phyloP scores from a whole-genome alignment of 2,113 vertebrate genomes.

The Halcyon malimbica region DNA sequence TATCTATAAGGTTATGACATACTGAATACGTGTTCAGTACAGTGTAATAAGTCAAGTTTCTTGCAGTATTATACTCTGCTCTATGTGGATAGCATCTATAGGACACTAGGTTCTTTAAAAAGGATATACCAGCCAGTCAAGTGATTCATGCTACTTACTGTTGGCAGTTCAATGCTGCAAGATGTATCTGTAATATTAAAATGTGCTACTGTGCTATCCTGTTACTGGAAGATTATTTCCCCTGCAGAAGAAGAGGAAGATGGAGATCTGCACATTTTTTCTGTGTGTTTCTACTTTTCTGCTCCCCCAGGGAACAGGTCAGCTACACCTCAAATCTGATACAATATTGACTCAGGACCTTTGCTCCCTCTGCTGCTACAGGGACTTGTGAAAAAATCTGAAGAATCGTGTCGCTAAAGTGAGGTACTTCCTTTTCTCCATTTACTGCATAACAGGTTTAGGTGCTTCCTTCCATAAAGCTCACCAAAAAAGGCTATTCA shows the following conservation, averaged over 20 bases:
- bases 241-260: not conserved
- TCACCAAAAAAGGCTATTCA: not conserved
- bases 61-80: not conserved
- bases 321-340: not conserved
- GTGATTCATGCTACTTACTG: not conserved
- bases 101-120: not conserved
- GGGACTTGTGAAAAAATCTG: not conserved
- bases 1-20: not conserved
- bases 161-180: not conserved
- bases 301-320: not conserved
- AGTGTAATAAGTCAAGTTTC: not conserved
- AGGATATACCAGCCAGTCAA: not conserved
- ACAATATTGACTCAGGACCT: accelerated
- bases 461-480: not conserved
- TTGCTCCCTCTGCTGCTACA: not conserved
- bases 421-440: not conserved
- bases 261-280: not conserved
- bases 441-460: not conserved
- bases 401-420: not conserved
- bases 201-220: not conserved
- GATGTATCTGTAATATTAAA: not conserved
- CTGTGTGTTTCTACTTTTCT: not conserved
- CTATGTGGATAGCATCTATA: not conserved
- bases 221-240: not conserved
- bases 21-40: not conserved